Evolutionary conservation across 2,797 vertebrate species (phyloP), one percentile per base, ranked within the genome.

Genomic region (Notolepis coatsorum): DNA sequence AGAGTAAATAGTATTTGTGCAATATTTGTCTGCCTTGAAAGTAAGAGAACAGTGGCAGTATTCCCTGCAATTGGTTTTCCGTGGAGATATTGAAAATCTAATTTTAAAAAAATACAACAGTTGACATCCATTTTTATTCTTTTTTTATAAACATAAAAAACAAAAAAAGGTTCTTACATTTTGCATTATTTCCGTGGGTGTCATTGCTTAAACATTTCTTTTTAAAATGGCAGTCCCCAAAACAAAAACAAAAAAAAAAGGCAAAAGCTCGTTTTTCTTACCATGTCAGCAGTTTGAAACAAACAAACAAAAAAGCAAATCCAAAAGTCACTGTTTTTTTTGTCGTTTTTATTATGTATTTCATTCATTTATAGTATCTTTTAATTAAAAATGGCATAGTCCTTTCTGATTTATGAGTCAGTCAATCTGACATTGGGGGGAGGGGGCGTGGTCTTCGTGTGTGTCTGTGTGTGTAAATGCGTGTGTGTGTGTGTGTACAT

Each of bases 1-100:
- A 71, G 57, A 61, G 61, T 84, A 90, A n/a, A 85, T 75, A 82
- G 90, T 85, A 86, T 92, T 88, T 97, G 95, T 97, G 96, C 95
- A 96, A 96, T 85, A 91, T 95, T 92, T 75, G 84, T 88, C 95
- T 95, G 95, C 95, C 94, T 90, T 86, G 78, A 89, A 85, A 39
- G 86, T 90, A 89, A 90, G 80, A 87, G 84, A 89, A 91, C 91
- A 91, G 91, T 90, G 95, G 95, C 95, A 95, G 94, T 89, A 94
- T 93, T 95, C 96, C 96, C 96, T 97, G 95, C 94, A 91, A 94
- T 95, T 79, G 79, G 82, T 93, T 92, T 89, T n/a, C n/a, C 89
- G 91, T 94, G 85, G 78, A 89, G 86, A 88, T 87, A 86, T 82
- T 86, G 86, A 88, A 86, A 87, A 86, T 86, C 80, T 70, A 89